phyloP scores from a whole-genome alignment of 2,113 vertebrate genomes.

The Plestiodon gilberti region DNA sequence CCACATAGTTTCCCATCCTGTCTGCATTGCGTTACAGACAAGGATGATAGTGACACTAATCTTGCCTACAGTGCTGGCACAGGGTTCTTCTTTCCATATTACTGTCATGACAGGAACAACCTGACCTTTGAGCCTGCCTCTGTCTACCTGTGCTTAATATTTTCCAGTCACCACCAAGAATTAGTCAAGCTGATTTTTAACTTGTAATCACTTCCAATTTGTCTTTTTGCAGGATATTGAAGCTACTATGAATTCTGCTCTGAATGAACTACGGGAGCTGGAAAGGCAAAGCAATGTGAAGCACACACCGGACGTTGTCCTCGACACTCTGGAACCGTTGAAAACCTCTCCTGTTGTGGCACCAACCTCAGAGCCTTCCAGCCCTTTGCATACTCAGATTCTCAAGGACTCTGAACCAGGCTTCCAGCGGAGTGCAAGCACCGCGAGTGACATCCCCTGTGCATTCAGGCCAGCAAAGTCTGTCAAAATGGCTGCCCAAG shows the following conservation, averaged over 20 bases:
- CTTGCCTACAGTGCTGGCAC: neutral
- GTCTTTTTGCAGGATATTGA: conserved; percentile 87
- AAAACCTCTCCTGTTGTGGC: conserved; percentile 82
- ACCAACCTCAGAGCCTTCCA: conserved; percentile 93
- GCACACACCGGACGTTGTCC: conserved; percentile 93
- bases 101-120: neutral
- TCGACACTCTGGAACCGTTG: conserved; percentile 96
- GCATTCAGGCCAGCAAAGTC: conserved; percentile 89
- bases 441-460: conserved; percentile 91
- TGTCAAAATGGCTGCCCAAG: conserved; percentile 77
- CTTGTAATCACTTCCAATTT: neutral
- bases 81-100: neutral
- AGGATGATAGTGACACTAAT: neutral
- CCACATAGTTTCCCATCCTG: neutral
- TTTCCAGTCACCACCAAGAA: neutral
- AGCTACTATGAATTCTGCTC: conserved; percentile 89
- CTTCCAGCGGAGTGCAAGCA: conserved; percentile 95
- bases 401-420: conserved; percentile 84
- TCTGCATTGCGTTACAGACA: neutral
- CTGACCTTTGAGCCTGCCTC: neutral
- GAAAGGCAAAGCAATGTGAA: conserved; percentile 92
- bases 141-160: neutral
- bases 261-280: conserved; percentile 91
- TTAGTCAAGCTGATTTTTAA: fast-evolving
- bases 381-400: conserved; percentile 93